Base-by-base conservation (phyloP, 1,140 invertebrate genomes). In the Gonatopus flavifemur region DNA sequence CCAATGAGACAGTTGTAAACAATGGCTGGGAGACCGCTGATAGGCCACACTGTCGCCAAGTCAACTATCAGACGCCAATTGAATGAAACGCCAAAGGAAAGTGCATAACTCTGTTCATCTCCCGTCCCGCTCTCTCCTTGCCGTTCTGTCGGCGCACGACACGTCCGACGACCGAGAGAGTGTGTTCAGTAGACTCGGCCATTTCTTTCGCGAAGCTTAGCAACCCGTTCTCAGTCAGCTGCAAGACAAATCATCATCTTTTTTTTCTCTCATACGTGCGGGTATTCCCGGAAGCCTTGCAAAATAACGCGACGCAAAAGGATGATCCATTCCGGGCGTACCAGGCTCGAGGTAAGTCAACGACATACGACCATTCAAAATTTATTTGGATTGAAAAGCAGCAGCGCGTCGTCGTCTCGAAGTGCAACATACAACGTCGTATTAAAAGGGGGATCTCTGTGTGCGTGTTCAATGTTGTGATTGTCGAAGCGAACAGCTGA, bases 261-360 rank as follows among this genome's bases (percentile, higher is more conserved):
- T 58, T 60, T 66, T 57, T 52, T 53, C 37, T 39, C 30, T 30
- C 32, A 31, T 40, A 40, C 64, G 68, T 76, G 72, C 74, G 76
- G 74, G 73, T 68, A 49, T 66, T 67, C 74, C 74, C 74, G 72
- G 66, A 69, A 75, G 56, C 65, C 64, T 65, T 68, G 67, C 75
- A 77, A 77, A 76, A 77, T 77, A 77, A 78, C 74, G 74, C 76
- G 74, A 72, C 76, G 76, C 69, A 77, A 78, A 77, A 78, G 76
- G 75, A 78, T 78, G 76, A 78, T 78, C 74, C 76, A 77, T 67
- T 76, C 75, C 72, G 76, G 74, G 68, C 76, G 76, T 39, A 76
- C 76, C 64, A 76, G 74, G 72, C 76, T 76, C 74, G 74, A 77
- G 76, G 76, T 77, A 77, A 74, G 70, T 70, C 55, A 53, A 53